Percentiles rank a stretch among this genome's conserved stretches.
Conservation (phyloP, 2,888 invertebrate genomes). For the Fragum sueziense region DNA sequence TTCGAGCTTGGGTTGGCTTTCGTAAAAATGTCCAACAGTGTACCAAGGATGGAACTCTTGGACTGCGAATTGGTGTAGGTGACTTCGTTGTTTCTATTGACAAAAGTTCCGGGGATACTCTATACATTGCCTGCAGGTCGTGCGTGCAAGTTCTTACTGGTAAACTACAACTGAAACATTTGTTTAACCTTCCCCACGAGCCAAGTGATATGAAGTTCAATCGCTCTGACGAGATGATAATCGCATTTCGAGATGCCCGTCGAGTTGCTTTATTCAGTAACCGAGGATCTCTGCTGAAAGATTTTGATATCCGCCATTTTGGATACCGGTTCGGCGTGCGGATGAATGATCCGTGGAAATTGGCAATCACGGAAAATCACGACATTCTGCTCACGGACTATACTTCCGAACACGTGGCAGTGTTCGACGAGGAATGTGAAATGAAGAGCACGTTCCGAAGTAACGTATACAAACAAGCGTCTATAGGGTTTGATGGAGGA, state of each 20-base stretch:
- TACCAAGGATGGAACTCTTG: constrained; percentile 47
- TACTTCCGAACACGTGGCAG: constrained; percentile 46
- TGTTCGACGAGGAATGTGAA: constrained; percentile 51
- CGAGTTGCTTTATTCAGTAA: constrained; percentile 46
- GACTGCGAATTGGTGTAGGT: constrained; percentile 36
- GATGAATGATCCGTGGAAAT: constrained; percentile 56
- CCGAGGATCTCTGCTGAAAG: constrained; percentile 46
- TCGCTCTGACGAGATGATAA: constrained; percentile 36
- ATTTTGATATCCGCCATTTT: constrained; percentile 52
- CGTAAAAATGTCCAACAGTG: constrained; percentile 51
- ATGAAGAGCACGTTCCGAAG: constrained; percentile 46
- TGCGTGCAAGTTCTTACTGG: constrained; percentile 37
- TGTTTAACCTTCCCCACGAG: constrained; percentile 46
- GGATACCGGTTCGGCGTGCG: constrained; percentile 52
- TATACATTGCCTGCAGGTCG: constrained; percentile 50
- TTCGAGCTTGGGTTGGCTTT: constrained; percentile 55
- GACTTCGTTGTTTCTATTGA: constrained; percentile 38
- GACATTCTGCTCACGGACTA: constrained; percentile 49
- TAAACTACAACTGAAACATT: constrained; percentile 32
- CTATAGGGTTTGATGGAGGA: constrained; percentile 43
- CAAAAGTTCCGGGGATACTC: constrained; percentile 38
- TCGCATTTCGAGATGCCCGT: constrained; percentile 52
- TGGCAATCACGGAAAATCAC: constrained; percentile 38
- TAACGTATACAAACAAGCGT: constrained; percentile 48
- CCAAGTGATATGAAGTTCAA: constrained; percentile 53